These are phyloP conservation scores for Eumaeus atala DNA, from an alignment of 1,140 invertebrate genomes.

Conservation along the genomic window DNA sequence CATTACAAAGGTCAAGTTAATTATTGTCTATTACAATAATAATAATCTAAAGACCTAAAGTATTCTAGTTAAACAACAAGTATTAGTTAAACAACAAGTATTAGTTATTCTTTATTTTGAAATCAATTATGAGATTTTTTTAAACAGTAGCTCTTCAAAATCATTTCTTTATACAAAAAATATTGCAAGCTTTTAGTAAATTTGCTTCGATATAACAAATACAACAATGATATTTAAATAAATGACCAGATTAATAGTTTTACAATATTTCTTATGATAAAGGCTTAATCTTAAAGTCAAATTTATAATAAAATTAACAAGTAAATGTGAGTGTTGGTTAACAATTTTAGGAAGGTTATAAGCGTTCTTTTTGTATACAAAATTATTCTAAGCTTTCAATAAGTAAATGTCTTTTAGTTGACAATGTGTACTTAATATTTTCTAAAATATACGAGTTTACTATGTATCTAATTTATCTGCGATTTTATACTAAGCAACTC, in stretches of 20 bases:
- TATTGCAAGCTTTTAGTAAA: constrained; percentile 67
- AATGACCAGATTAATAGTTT: constrained; percentile 73
- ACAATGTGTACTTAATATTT: constrained; percentile 62
- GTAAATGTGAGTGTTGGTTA: constrained; percentile 69
- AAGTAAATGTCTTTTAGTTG: constrained; percentile 65
- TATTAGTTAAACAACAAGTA: constrained; percentile 18
- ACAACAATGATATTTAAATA: constrained; percentile 66
- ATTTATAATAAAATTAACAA: constrained; percentile 68
- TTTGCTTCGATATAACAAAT: constrained; percentile 66
- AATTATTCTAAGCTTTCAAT: constrained; percentile 60
- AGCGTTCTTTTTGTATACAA: constrained; percentile 63
- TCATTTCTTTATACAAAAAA: constrained; percentile 67
- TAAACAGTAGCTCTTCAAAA: constrained; percentile 60
- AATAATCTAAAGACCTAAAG: no score
- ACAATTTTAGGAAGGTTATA: constrained; percentile 67
- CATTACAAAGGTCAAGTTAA: no score
- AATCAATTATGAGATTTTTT: constrained; percentile 73
- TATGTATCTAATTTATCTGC: constrained; percentile 25
- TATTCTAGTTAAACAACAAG: background rate
- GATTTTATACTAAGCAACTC: constrained; percentile 28
- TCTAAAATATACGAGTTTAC: constrained; percentile 47
- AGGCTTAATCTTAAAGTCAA: constrained; percentile 65
- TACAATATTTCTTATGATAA: constrained; percentile 64
- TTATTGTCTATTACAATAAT: no score
- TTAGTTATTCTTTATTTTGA: constrained; percentile 70